A percentile compares a stretch with the other conserved stretches of the same genome.
These are phyloP conservation scores for Invenusta paracnida DNA, from an alignment of 2,888 invertebrate genomes.

Conservation along the genomic window DNA sequence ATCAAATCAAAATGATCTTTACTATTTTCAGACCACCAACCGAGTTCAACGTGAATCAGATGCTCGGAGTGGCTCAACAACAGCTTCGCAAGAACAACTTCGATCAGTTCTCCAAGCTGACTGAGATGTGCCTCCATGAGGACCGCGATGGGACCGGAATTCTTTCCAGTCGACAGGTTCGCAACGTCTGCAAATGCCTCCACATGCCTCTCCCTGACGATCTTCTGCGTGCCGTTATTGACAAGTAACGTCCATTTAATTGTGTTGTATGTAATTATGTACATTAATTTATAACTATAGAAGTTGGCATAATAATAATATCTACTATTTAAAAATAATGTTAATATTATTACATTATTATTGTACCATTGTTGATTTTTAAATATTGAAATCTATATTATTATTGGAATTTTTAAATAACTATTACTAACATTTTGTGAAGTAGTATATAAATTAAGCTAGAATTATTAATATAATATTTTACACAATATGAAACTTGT, in stretches of 20 bases:
- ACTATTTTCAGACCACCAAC: not conserved
- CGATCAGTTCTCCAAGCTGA: conserved; percentile 28
- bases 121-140: conserved; percentile 17
- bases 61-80: conserved; percentile 38
- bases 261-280: no score
- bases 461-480: no score
- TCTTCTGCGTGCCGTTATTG: conserved; percentile 53
- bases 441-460: no score
- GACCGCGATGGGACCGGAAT: conserved; percentile 8
- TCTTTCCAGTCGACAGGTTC: conserved; percentile 45
- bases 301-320: no score
- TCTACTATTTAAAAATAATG: no score
- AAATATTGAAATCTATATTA: no score
- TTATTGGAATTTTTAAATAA: no score
- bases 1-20: not conserved
- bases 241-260: no score
- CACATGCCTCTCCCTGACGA: conserved; percentile 56
- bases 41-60: conserved; percentile 24
- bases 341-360: no score
- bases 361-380: no score
- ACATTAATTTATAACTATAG: no score
- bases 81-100: conserved; percentile 36
- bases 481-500: not conserved
- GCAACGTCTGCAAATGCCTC: conserved; percentile 53
- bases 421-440: no score